A percentile compares a stretch with the other conserved stretches of the same genome.
Conservation (phyloP, 2,113 vertebrate species). For the human (Homo sapiens) region DNA sequence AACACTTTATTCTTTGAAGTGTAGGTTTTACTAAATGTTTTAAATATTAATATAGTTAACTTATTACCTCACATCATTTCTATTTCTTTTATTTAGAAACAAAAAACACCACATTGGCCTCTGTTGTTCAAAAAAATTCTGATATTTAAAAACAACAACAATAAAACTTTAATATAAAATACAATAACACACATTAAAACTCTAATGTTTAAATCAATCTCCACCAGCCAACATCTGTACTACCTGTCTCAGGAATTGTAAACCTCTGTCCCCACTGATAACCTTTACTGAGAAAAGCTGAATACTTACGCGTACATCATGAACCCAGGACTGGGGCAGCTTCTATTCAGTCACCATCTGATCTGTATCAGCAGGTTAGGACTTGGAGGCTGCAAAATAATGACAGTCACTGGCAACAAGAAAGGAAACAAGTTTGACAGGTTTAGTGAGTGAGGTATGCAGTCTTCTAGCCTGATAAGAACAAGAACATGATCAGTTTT, state of each 20-base stretch:
- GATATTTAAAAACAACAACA: conserved; percentile 11
- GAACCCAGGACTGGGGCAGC: conserved; percentile 57
- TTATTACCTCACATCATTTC: not conserved
- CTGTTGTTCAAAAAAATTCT: not conserved
- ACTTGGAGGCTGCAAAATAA: conserved; percentile 68
- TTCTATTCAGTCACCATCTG: conserved; percentile 68
- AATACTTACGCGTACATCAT: conserved; percentile 78
- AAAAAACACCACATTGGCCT: not conserved
- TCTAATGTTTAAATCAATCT: not conserved
- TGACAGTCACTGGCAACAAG: conserved; percentile 62
- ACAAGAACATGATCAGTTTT: conserved; percentile 42
- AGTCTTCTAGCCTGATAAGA: conserved; percentile 59
- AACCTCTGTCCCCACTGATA: not conserved
- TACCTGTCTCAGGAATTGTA: not conserved
- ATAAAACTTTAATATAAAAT: conserved; percentile 36
- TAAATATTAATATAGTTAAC: not conserved
- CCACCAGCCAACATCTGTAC: not conserved
- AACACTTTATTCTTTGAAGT: conserved; percentile 2
- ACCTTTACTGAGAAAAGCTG: conserved; percentile 26
- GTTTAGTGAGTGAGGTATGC: conserved; percentile 42
- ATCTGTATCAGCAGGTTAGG: conserved; percentile 65
- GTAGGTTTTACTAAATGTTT: conserved; percentile 40
- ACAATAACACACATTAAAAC: not conserved
- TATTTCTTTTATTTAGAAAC: conserved; percentile 19
- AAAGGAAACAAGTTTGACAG: conserved; percentile 60